Percentiles rank a stretch among this genome's conserved stretches.
Evolutionary conservation across 2,888 invertebrate species (phyloP).

Genomic region (Yponomeuta malinellus): DNA sequence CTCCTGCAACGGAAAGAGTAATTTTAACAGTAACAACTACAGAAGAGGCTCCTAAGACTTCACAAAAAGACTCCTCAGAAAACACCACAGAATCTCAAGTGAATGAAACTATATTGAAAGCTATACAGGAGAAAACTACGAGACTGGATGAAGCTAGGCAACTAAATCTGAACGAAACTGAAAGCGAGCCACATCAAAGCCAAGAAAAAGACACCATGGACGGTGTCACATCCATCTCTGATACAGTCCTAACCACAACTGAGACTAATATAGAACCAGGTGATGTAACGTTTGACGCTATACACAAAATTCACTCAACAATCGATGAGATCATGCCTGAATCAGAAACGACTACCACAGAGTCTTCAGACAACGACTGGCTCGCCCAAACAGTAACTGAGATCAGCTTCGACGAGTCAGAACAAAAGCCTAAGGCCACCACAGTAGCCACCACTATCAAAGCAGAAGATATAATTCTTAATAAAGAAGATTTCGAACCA

Average conservation of each 20-base stretch:
- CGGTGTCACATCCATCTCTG: background rate
- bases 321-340: background rate
- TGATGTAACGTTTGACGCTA: background rate
- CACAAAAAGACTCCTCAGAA: background rate
- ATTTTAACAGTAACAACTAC: background rate
- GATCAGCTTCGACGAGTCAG: background rate
- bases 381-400: background rate
- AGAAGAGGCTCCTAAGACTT: background rate
- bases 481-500: constrained; percentile 59
- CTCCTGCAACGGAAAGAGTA: background rate
- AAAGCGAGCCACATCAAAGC: background rate
- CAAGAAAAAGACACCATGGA: background rate
- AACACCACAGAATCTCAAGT: background rate
- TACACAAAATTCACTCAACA: background rate
- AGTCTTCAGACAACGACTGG: background rate
- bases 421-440: background rate
- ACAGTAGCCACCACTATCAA: constrained; percentile 3
- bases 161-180: constrained; percentile 9
- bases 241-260: background rate
- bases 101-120: background rate
- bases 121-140: constrained; percentile 17
- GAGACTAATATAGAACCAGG: background rate
- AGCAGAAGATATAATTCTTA: constrained; percentile 11
- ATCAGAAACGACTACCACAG: background rate
- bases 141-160: constrained; percentile 7